Conservation (phyloP, 92 coral and sea anemone species). For the Bergia puertoricense region DNA sequence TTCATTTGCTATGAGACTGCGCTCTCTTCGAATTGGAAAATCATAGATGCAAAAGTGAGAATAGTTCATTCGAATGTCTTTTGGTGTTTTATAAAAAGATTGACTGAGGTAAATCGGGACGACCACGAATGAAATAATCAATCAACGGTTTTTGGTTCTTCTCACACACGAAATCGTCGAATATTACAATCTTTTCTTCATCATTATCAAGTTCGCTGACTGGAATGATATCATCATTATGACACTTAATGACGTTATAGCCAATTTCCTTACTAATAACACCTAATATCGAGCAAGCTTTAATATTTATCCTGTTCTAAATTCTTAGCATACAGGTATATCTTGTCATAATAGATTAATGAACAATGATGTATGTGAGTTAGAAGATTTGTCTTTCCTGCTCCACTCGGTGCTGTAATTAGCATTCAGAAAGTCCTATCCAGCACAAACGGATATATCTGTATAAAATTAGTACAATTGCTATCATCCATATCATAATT, state of each 20-base stretch:
- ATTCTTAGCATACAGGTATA: slow-evolving; percentile 25
- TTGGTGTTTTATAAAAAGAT: neutral
- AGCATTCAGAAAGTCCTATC: neutral
- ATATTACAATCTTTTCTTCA: neutral
- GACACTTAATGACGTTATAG: neutral
- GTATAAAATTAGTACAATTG: no score
- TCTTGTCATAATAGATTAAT: neutral
- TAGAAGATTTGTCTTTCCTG: slow-evolving; percentile 22
- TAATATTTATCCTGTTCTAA: slow-evolving; percentile 2
- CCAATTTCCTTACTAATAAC: neutral
- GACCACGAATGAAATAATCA: slow-evolving; percentile 1
- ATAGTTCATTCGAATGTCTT: neutral
- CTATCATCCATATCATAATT: no score
- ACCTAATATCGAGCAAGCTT: neutral
- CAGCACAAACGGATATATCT: neutral
- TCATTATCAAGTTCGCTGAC: neutral
- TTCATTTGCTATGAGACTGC: no score
- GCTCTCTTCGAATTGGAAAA: no score
- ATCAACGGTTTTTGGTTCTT: neutral
- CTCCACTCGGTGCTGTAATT: slow-evolving; percentile 1
- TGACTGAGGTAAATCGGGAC: neutral
- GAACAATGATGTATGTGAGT: neutral
- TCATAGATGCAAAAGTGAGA: no score
- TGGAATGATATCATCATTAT: slow-evolving; percentile 2
- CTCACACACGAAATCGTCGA: slow-evolving; percentile 30